Evolutionary conservation across 2,113 vertebrate species (phyloP), one percentile per base, ranked within the genome.

Genomic region (Platanista minor): DNA sequence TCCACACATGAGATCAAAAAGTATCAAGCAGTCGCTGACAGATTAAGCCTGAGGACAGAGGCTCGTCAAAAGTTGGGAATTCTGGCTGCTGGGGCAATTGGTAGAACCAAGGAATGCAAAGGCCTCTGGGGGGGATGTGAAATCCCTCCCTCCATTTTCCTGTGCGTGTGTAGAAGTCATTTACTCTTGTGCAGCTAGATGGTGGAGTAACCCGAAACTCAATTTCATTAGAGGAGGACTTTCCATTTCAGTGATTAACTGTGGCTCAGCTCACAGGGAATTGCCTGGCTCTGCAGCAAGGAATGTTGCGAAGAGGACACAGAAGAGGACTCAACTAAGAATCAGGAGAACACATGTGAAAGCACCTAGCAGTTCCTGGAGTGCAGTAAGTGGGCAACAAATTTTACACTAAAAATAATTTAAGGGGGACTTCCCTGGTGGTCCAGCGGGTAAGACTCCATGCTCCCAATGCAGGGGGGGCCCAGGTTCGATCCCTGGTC

Each of bases 271-370:
- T 54, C 52, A 54, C 5, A 36, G 27, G 69, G 20, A 77, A 12
- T 11, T 14, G 21, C 85, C 39, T 84, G 2, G 23, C 33, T 17
- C 6, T 5, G 43, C 5, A 64, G 43, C 54, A 71, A 18, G 25
- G 54, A 46, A 3, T 2, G 2, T 1, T 11, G 23, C 72, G 33
- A 2, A 72, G 36, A n/a, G 11, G 21, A 66, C 1, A 5, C 21
- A 2, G 4, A 72, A 72, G 80, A 59, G 6, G 64, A 64, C 57
- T 21, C n/a, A 13, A 0, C 41, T 61, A 52, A 57, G 71, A 43
- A 23, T 27, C 33, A 61, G 29, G 43, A 86, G 46, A 27, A 57
- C 46, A 49, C 6, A 80, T 21, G 10, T 11, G 27, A 64, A 18
- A 29, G n/a, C 23, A 3, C 49, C 6, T 1, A 15, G 67, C 36